Percentiles rank a stretch among this genome's conserved stretches.
phyloP scores from a whole-genome alignment of 2,797 vertebrate genomes.

The Sebastes itinus region DNA sequence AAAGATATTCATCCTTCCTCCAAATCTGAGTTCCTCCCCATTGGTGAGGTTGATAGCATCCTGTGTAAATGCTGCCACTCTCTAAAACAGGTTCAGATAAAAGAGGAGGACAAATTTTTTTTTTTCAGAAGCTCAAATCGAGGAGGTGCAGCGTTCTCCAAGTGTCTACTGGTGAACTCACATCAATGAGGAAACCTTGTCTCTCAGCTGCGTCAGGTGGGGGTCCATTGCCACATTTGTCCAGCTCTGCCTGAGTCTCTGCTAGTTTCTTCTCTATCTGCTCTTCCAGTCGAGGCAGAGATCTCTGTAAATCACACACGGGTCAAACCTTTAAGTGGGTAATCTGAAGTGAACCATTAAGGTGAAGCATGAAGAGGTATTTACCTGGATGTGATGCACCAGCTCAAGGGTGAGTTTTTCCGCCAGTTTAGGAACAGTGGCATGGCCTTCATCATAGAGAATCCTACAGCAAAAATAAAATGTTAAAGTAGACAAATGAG shows the following conservation, averaged over 20 bases:
- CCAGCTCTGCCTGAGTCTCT: conserved; percentile 78
- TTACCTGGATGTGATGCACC: conserved; percentile 88
- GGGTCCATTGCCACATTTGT: conserved; percentile 74
- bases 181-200: conserved; percentile 78
- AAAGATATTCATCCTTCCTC: conserved; percentile 70
- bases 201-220: conserved; percentile 65
- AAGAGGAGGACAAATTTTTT: no score
- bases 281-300: conserved; percentile 78
- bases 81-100: no score
- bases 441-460: conserved; percentile 79
- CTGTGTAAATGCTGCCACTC: no score
- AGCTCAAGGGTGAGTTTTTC: conserved; percentile 88
- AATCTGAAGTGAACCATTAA: no score
- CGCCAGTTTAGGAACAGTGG: conserved; percentile 87
- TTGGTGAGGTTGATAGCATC: conserved; percentile 52
- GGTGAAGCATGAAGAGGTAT: no score
- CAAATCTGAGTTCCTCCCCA: conserved; percentile 77
- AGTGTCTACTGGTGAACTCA: conserved; percentile 52
- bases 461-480: conserved; percentile 65
- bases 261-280: conserved; percentile 82
- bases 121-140: no score
- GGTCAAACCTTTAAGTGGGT: neutral
- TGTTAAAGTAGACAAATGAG: no score
- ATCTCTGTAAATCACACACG: conserved; percentile 54
- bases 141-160: no score